These are phyloP conservation scores for Mactromeris polynyma DNA, from an alignment of 2,888 invertebrate species.

Conservation along the genomic window DNA sequence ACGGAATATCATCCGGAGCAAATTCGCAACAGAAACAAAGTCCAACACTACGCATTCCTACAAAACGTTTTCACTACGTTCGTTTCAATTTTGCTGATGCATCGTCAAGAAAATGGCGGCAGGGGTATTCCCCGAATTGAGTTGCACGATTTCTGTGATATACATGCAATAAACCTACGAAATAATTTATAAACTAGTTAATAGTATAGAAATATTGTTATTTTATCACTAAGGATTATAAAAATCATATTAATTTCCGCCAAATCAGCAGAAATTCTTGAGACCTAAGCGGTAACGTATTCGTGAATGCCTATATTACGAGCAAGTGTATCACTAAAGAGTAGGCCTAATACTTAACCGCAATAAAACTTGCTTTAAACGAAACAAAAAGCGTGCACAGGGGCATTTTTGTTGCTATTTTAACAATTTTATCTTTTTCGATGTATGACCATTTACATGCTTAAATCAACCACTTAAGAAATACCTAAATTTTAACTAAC, in stretches of 20 bases:
- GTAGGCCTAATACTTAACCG: too few relatives aligned
- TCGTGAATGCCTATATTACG: too few relatives aligned
- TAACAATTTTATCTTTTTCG: too few relatives aligned
- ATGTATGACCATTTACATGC: too few relatives aligned
- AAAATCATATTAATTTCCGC: neutral
- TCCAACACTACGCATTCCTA: neutral
- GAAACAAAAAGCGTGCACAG: too few relatives aligned
- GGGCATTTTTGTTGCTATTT: too few relatives aligned
- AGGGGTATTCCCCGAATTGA: constrained; percentile 31
- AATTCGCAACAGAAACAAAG: neutral
- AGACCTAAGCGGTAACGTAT: too few relatives aligned
- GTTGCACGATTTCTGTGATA: neutral
- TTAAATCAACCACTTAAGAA: too few relatives aligned
- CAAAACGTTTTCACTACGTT: constrained; percentile 42
- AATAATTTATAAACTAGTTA: neutral
- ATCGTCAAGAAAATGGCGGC: constrained; percentile 63
- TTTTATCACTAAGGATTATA: neutral
- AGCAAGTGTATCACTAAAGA: too few relatives aligned
- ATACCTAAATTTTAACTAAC: too few relatives aligned
- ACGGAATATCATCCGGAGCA: neutral
- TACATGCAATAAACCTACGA: neutral
- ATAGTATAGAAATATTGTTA: neutral
- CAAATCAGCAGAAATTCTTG: neutral
- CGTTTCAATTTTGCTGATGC: constrained; percentile 69
- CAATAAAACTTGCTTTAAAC: too few relatives aligned